A percentile compares a stretch with the other conserved stretches of the same genome.
Conservation (phyloP, 35 echinoderm and acorn worm species). For the Apostichopus parvimensis region DNA sequence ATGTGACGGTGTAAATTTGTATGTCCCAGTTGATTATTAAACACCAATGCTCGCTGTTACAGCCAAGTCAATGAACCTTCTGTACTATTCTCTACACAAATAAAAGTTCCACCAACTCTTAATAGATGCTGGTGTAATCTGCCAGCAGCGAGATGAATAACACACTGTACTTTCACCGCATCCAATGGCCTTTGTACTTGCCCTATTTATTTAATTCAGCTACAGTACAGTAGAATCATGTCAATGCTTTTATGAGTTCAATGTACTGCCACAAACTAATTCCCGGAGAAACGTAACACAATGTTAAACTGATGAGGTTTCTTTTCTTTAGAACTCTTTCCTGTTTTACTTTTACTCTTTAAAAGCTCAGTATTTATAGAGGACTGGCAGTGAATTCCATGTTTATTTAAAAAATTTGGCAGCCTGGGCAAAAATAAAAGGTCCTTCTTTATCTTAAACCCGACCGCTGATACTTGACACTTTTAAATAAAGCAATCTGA, state of each 20-base stretch:
- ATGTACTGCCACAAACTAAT: not conserved
- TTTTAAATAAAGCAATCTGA: too few relatives aligned
- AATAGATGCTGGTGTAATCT: not conserved
- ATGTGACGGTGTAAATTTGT: not conserved
- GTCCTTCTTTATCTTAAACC: too few relatives aligned
- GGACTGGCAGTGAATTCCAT: too few relatives aligned
- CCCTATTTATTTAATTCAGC: not conserved
- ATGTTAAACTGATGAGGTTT: too few relatives aligned
- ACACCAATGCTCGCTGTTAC: not conserved
- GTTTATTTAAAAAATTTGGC: too few relatives aligned
- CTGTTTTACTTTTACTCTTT: too few relatives aligned
- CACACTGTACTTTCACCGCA: not conserved
- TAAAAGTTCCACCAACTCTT: not conserved
- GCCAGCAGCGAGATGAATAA: not conserved
- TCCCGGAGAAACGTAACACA: too few relatives aligned
- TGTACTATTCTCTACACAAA: not conserved
- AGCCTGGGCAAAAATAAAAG: too few relatives aligned
- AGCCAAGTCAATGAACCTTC: not conserved
- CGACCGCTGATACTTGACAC: too few relatives aligned
- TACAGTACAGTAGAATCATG: not conserved
- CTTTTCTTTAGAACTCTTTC: too few relatives aligned
- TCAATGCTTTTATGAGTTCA: not conserved
- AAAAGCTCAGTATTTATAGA: too few relatives aligned
- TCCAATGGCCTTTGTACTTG: conserved; percentile 1
- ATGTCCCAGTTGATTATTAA: not conserved